A percentile compares a stretch with the other conserved stretches of the same genome.
Evolutionary conservation across 2,797 vertebrate species (phyloP).

Genomic region (Thripadectes ignobilis): DNA sequence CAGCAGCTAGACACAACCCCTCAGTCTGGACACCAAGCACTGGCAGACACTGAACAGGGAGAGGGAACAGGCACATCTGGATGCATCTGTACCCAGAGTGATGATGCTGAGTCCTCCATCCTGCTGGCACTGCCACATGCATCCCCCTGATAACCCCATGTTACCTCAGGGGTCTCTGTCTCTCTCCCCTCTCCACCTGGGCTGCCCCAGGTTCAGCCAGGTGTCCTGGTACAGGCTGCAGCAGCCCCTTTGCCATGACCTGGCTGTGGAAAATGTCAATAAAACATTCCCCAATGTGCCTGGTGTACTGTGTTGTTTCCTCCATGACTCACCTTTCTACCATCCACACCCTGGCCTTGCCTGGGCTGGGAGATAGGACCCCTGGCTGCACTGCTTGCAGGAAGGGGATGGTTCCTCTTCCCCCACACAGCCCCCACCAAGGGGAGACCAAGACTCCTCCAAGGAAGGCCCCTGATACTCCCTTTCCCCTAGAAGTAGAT

Average conservation of each 20-base stretch:
- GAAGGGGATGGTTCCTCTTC: rapidly evolving
- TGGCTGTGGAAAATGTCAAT: not conserved
- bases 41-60: not conserved
- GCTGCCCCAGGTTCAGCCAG: not conserved
- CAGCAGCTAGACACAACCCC: not conserved
- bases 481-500: not conserved
- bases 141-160: not conserved
- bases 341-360: not conserved
- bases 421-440: not conserved
- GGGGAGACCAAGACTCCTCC: not conserved
- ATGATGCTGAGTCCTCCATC: not conserved
- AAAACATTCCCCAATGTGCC: not conserved
- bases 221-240: not conserved
- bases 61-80: not conserved
- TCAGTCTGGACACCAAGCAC: not conserved
- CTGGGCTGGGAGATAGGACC: rapidly evolving
- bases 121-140: not conserved
- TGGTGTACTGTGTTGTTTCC: not conserved
- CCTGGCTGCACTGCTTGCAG: not conserved
- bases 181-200: not conserved
- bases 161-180: not conserved
- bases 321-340: not conserved
- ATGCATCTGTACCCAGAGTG: not conserved
- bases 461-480: not conserved
- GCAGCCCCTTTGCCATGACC: not conserved